A percentile compares a stretch with the other conserved stretches of the same genome.
phyloP scores from a whole-genome alignment of 2,113 vertebrate species.

The Nothoprocta pentlandii region DNA sequence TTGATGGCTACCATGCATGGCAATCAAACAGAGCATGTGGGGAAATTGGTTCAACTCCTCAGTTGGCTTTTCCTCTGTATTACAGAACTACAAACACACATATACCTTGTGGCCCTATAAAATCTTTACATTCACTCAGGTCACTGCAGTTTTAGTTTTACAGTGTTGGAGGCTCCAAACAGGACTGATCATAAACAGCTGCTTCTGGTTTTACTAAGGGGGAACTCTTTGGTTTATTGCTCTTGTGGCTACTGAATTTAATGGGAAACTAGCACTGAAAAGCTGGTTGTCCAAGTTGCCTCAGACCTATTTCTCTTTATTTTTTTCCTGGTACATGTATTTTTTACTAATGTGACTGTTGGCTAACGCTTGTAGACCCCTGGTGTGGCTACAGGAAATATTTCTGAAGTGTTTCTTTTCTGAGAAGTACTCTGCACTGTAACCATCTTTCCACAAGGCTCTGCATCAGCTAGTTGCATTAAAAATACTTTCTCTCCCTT shows the following conservation, averaged over 20 bases:
- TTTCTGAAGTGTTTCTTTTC: slow-evolving; percentile 52
- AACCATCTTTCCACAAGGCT: slow-evolving; percentile 27
- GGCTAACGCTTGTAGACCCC: slow-evolving; percentile 56
- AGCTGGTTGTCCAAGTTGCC: slow-evolving; percentile 49
- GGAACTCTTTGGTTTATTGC: slow-evolving; percentile 55
- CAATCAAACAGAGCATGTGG: not conserved
- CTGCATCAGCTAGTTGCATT: not conserved
- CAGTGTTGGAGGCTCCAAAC: slow-evolving; percentile 32
- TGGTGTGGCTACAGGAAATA: slow-evolving; percentile 65
- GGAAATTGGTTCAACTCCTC: not conserved
- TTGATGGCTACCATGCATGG: not conserved
- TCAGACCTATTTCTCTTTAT: slow-evolving; percentile 44
- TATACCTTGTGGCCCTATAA: slow-evolving; percentile 28
- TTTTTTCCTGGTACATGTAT: not conserved
- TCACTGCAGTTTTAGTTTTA: slow-evolving; percentile 60
- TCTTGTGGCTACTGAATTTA: slow-evolving; percentile 63
- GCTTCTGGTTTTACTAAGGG: slow-evolving; percentile 57
- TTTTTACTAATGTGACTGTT: slow-evolving; percentile 57
- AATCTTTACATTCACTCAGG: slow-evolving; percentile 27
- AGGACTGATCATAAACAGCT: slow-evolving; percentile 68
- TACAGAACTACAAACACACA: not conserved
- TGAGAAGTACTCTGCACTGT: slow-evolving; percentile 38
- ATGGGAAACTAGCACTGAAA: slow-evolving; percentile 32
- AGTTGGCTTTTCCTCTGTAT: not conserved
- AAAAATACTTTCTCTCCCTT: not conserved